A percentile compares a stretch with the other conserved stretches of the same genome.
These are phyloP conservation scores for Acanthosepion pharaonis DNA, from an alignment of 2,888 invertebrate species.

Conservation along the genomic window DNA sequence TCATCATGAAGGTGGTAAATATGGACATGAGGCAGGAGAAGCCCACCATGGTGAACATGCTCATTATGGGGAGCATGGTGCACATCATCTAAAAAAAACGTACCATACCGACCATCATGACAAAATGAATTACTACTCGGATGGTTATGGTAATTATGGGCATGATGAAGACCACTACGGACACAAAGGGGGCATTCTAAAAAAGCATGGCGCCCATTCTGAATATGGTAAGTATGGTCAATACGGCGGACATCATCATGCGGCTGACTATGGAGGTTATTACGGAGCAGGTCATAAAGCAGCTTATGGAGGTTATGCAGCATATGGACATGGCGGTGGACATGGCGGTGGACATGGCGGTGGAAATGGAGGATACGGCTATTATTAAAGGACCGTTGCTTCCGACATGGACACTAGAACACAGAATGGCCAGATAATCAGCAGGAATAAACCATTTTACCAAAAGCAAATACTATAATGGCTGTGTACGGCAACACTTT, in stretches of 20 bases:
- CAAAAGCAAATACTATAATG: background rate
- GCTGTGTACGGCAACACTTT: conserved; percentile 16
- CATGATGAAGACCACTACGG: background rate
- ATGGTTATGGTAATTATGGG: background rate
- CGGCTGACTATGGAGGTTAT: background rate
- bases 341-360: background rate
- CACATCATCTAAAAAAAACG: background rate
- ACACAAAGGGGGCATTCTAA: background rate
- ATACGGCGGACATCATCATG: background rate
- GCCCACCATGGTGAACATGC: background rate
- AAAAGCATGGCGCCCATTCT: background rate
- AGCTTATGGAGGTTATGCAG: background rate
- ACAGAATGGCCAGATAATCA: too few relatives aligned
- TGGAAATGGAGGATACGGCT: background rate
- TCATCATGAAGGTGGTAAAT: background rate
- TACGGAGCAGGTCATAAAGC: background rate
- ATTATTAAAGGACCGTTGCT: background rate
- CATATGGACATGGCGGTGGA: background rate
- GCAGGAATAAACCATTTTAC: background rate
- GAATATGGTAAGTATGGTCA: background rate
- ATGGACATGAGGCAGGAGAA: background rate
- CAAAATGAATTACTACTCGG: background rate
- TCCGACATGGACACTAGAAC: background rate
- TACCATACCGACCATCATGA: background rate
- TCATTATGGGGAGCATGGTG: background rate